These are phyloP conservation scores for Eumaeus atala DNA, from an alignment of 1,140 invertebrate species.

Conservation along the genomic window DNA sequence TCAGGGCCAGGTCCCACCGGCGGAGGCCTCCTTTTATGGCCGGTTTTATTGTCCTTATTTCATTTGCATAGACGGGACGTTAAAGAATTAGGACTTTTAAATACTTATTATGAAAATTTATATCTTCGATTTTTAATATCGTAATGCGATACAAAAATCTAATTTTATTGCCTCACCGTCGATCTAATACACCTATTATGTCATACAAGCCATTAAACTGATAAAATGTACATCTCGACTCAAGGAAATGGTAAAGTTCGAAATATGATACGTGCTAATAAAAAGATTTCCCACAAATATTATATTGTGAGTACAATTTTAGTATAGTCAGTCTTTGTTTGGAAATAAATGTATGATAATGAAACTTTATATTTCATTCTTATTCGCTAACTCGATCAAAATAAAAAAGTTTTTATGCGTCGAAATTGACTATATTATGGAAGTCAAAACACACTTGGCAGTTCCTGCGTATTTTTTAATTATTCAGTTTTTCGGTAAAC, in stretches of 20 bases:
- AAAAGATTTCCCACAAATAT: too few relatives aligned
- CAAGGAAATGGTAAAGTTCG: conserved; percentile 1
- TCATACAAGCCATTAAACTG: conserved; percentile 1
- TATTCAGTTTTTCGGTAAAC: too few relatives aligned
- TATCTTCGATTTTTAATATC: not conserved
- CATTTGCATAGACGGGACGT: conserved; percentile 33
- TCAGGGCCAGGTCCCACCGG: conserved; percentile 41
- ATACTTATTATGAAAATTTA: not conserved
- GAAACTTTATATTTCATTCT: too few relatives aligned
- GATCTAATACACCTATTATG: conserved; percentile 1
- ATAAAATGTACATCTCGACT: not conserved
- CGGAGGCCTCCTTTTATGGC: conserved; percentile 51
- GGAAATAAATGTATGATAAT: too few relatives aligned
- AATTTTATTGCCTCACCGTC: conserved; percentile 1
- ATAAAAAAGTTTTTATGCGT: too few relatives aligned
- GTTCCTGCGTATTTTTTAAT: too few relatives aligned
- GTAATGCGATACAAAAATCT: conserved; percentile 11
- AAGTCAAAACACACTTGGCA: too few relatives aligned
- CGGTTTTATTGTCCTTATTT: conserved; percentile 61
- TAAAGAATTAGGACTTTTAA: too few relatives aligned
- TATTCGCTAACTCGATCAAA: too few relatives aligned
- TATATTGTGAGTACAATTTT: too few relatives aligned
- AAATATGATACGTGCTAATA: not conserved
- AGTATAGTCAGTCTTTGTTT: too few relatives aligned
- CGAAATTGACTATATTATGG: too few relatives aligned